phyloP scores from a whole-genome alignment of 1,140 invertebrate genomes.

The Mycetomoellerius zeteki region DNA sequence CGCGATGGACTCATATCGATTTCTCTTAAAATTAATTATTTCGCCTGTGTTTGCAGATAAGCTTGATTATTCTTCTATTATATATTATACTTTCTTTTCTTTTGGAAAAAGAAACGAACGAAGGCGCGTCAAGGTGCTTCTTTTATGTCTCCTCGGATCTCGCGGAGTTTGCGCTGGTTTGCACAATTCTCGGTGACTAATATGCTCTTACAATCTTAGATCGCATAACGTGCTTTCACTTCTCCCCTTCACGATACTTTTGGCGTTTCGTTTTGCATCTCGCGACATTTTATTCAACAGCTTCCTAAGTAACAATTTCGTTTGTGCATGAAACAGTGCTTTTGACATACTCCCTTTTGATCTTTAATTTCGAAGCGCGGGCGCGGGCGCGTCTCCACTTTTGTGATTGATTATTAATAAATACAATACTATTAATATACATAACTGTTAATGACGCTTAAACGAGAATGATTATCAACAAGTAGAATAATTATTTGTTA shows the following conservation, averaged over 20 bases:
- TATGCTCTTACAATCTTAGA: conserved; percentile 4
- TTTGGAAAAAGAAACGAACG: not conserved
- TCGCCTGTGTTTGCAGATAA: not conserved
- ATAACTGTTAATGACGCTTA: conserved; percentile 9
- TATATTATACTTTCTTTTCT: not conserved
- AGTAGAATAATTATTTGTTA: not conserved
- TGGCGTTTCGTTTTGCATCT: not conserved
- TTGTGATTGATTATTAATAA: not conserved
- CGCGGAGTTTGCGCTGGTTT: not conserved
- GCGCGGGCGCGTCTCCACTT: not conserved
- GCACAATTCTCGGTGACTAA: not conserved
- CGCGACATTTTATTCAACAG: not conserved
- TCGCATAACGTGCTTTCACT: not conserved
- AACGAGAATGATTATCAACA: not conserved
- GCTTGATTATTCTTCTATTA: not conserved
- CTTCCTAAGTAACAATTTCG: not conserved
- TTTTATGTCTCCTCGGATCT: not conserved
- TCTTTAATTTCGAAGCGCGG: too few relatives aligned
- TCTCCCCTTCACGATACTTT: not conserved
- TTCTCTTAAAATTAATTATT: not conserved
- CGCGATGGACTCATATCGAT: not conserved
- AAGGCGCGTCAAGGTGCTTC: not conserved
- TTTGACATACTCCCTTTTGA: not conserved
- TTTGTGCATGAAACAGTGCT: not conserved
- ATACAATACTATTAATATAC: conserved; percentile 3